Conservation (phyloP, 2,888 invertebrate species). For the Cenopis cana region DNA sequence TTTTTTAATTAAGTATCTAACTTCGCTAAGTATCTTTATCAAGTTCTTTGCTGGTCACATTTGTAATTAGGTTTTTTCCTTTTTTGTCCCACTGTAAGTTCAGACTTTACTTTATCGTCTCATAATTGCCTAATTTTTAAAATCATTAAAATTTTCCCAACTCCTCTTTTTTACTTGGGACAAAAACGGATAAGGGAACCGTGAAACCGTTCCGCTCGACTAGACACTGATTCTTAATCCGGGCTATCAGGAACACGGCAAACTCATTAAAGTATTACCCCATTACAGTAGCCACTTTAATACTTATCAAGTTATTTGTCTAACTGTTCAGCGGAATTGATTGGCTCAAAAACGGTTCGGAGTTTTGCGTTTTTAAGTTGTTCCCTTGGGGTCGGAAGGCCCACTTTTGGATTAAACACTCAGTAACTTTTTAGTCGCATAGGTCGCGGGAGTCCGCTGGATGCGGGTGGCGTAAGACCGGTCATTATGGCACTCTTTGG, state of each 20-base stretch:
- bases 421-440: background rate
- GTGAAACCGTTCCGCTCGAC: constrained; percentile 31
- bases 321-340: constrained; percentile 38
- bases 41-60: too few relatives aligned
- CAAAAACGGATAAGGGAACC: constrained; percentile 1
- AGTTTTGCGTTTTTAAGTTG: constrained; percentile 12
- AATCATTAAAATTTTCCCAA: background rate
- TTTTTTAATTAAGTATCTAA: too few relatives aligned
- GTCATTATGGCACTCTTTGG: too few relatives aligned
- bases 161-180: background rate
- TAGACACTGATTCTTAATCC: constrained; percentile 33
- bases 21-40: too few relatives aligned
- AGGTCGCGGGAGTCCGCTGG: too few relatives aligned
- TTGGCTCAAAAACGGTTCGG: constrained; percentile 33
- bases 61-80: too few relatives aligned
- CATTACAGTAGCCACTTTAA: constrained; percentile 48
- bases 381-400: background rate
- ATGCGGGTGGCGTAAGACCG: too few relatives aligned
- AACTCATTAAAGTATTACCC: constrained; percentile 51
- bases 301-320: constrained; percentile 48
- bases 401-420: constrained; percentile 1
- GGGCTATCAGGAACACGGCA: constrained; percentile 44
- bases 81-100: too few relatives aligned
- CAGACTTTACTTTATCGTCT: too few relatives aligned
- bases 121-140: background rate